These are phyloP conservation scores for Axea sp. DNA, from an alignment of 2,888 invertebrate genomes.

Conservation along the genomic window DNA sequence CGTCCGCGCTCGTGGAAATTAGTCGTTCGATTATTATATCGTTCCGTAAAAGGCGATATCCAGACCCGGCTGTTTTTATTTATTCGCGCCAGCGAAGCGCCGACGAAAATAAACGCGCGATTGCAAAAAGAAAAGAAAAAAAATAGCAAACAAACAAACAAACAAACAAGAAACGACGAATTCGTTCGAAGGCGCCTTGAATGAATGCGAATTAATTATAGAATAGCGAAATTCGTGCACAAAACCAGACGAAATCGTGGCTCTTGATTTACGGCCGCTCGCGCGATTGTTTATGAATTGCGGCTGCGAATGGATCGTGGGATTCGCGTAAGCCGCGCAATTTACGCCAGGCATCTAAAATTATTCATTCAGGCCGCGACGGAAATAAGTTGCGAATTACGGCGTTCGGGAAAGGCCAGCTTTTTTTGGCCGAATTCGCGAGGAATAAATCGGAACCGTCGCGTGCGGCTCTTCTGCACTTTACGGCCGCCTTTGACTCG, in stretches of 20 bases:
- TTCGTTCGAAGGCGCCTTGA: no score
- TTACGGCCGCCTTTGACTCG: conserved; percentile 13
- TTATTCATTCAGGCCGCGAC: conserved; percentile 32
- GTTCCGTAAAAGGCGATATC: no score
- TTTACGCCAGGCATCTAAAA: conserved; percentile 33
- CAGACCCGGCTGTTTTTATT: no score
- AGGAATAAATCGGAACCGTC: neutral
- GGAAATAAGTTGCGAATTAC: conserved; percentile 20
- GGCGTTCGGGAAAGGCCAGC: neutral
- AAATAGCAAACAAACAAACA: no score
- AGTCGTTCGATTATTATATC: no score
- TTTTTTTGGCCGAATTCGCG: neutral
- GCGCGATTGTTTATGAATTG: conserved; percentile 35
- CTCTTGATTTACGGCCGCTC: conserved; percentile 11
- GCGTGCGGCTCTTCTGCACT: conserved; percentile 1
- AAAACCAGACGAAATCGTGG: conserved; percentile 4
- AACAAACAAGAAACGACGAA: no score
- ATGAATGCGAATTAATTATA: no score
- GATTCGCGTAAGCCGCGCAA: conserved; percentile 31
- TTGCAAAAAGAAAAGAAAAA: no score
- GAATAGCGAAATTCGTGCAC: no score
- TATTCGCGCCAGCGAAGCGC: no score
- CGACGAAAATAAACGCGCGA: no score
- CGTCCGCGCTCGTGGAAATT: no score
- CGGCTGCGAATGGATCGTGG: conserved; percentile 16